A percentile compares a stretch with the other conserved stretches of the same genome.
Evolutionary conservation across 1,140 invertebrate species (phyloP).

Genomic region (Drosophila subpulchrella): DNA sequence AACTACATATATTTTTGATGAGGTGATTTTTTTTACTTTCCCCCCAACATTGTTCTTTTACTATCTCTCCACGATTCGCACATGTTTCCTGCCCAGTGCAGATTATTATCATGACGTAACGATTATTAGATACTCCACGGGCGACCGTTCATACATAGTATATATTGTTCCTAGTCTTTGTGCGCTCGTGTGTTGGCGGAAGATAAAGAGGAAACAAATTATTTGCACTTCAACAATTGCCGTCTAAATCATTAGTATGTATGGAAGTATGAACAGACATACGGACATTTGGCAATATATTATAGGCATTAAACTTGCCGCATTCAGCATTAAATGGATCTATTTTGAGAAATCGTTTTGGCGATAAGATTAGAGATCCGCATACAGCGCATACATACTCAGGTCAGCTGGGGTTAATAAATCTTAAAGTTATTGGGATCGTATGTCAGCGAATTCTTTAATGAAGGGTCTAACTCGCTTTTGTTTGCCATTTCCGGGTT

Average conservation of each 20-base stretch:
- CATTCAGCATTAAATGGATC: conserved; percentile 26
- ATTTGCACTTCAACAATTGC: conserved; percentile 45
- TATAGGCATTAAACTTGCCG: conserved; percentile 26
- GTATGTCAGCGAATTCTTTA: conserved; percentile 1
- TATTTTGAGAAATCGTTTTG: conserved; percentile 15
- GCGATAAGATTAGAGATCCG: conserved; percentile 24
- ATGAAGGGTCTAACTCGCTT: neutral
- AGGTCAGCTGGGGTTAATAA: conserved; percentile 11
- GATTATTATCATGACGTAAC: conserved; percentile 44
- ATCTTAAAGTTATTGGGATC: neutral
- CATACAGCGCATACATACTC: conserved; percentile 1
- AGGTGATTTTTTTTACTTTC: neutral
- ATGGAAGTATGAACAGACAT: conserved; percentile 32
- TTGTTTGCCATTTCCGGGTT: conserved; percentile 15
- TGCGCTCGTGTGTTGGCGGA: conserved; percentile 21
- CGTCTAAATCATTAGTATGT: conserved; percentile 45
- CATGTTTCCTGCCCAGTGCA: conserved; percentile 13
- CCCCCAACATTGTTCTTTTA: neutral
- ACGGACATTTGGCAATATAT: conserved; percentile 32
- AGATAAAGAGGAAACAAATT: conserved; percentile 49
- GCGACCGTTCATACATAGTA: conserved; percentile 25
- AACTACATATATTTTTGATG: neutral
- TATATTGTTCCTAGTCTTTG: conserved; percentile 26
- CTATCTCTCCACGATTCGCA: neutral
- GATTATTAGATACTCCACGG: conserved; percentile 41